These are phyloP conservation scores for Echiichthys vipera DNA, from an alignment of 2,797 vertebrate species.

Conservation along the genomic window DNA sequence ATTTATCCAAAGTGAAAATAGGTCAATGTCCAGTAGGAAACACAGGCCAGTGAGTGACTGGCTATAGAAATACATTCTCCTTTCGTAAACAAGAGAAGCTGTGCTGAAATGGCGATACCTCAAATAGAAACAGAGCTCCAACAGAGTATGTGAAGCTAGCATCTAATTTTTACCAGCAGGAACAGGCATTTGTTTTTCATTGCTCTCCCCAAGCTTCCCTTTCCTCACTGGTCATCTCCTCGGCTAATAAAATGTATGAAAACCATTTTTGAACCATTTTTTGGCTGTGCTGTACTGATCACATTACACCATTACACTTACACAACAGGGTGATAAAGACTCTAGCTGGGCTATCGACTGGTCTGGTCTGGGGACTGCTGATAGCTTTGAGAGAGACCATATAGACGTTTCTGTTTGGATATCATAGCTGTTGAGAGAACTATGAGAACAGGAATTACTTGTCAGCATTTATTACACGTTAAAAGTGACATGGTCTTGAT, in stretches of 20 bases:
- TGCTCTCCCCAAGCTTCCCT: slow-evolving; percentile 27
- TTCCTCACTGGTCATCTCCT: slow-evolving; percentile 54
- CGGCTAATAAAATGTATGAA: slow-evolving; percentile 64
- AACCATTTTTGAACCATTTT: slow-evolving; percentile 64
- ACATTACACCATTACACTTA: no score
- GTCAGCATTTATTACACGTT: not conserved
- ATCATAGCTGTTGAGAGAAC: slow-evolving; percentile 24
- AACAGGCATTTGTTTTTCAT: slow-evolving; percentile 57
- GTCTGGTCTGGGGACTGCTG: slow-evolving; percentile 37
- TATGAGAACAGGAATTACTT: slow-evolving; percentile 25
- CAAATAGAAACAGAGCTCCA: slow-evolving; percentile 41
- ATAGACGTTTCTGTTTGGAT: slow-evolving; percentile 34
- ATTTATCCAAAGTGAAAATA: slow-evolving; percentile 28
- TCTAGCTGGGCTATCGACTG: slow-evolving; percentile 44
- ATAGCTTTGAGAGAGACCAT: slow-evolving; percentile 41
- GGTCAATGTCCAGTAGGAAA: slow-evolving; percentile 31
- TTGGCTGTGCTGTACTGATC: slow-evolving; percentile 66
- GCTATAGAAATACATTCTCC: slow-evolving; percentile 35
- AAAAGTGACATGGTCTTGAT: not conserved
- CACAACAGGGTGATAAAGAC: slow-evolving; percentile 60
- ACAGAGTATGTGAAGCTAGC: slow-evolving; percentile 23
- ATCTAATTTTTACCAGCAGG: slow-evolving; percentile 50
- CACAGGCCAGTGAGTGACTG: slow-evolving; percentile 11
- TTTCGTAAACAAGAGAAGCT: slow-evolving; percentile 31
- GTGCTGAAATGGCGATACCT: slow-evolving; percentile 42